Percentiles rank a stretch among this genome's conserved stretches.
phyloP scores from a whole-genome alignment of 2,888 invertebrate genomes.

The Lingula anatina region DNA sequence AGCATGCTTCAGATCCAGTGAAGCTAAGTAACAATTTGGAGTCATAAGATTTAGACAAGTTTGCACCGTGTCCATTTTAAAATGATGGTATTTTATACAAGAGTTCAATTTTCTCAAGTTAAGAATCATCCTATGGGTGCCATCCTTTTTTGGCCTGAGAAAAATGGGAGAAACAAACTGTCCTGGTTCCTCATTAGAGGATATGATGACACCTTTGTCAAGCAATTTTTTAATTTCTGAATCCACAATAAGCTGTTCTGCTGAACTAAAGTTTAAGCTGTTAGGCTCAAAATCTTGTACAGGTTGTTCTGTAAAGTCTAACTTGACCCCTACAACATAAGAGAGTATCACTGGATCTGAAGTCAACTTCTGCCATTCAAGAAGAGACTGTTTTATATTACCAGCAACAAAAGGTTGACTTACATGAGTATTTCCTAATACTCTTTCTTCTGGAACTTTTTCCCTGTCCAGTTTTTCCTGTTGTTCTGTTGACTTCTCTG shows the following conservation, averaged over 20 bases:
- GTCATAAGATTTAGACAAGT: slow-evolving; percentile 8
- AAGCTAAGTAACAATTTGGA: slow-evolving; percentile 10
- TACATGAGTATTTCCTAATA: too few relatives aligned
- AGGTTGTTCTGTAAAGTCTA: too few relatives aligned
- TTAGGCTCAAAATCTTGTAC: too few relatives aligned
- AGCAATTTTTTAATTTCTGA: background rate
- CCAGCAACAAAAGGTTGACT: too few relatives aligned
- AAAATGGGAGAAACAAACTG: slow-evolving; percentile 7
- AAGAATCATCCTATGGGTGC: slow-evolving; percentile 2
- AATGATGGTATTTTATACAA: slow-evolving; percentile 5
- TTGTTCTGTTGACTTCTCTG: too few relatives aligned
- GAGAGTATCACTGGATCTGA: background rate
- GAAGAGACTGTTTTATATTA: background rate
- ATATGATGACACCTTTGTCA: background rate
- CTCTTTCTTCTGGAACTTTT: too few relatives aligned
- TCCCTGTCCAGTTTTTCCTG: too few relatives aligned
- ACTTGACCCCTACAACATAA: too few relatives aligned
- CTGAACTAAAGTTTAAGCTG: too few relatives aligned
- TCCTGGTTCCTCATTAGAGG: background rate
- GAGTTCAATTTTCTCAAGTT: slow-evolving; percentile 6
- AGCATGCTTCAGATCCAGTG: slow-evolving; percentile 13
- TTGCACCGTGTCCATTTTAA: slow-evolving; percentile 14
- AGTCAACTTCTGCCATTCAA: slow-evolving; percentile 1
- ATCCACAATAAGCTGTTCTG: background rate
- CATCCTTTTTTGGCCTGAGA: slow-evolving; percentile 3